Percentiles rank a stretch among this genome's conserved stretches.
Conservation (phyloP, 2,888 invertebrate genomes). For the Theodoxus fluviatilis region DNA sequence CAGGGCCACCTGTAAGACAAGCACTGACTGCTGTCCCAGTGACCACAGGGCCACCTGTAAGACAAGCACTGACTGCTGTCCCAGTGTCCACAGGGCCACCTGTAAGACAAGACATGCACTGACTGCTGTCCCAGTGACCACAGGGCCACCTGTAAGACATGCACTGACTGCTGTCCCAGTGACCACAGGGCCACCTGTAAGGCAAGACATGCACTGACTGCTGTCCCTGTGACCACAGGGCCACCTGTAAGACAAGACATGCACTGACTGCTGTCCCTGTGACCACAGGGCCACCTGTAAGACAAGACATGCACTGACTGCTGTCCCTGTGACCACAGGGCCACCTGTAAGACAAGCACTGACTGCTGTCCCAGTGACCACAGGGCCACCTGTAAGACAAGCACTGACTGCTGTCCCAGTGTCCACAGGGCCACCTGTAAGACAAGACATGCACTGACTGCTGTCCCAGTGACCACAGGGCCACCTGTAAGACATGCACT, state of each 20-base stretch:
- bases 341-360: conserved; percentile 72
- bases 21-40: conserved; percentile 90
- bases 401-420: conserved; percentile 90
- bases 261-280: conserved; percentile 90
- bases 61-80: too few relatives aligned
- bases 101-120: too few relatives aligned
- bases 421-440: conserved; percentile 84
- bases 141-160: conserved; percentile 76
- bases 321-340: conserved; percentile 94
- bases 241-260: conserved; percentile 72
- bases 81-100: conserved; percentile 91
- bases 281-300: conserved; percentile 84
- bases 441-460: too few relatives aligned
- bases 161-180: conserved; percentile 90
- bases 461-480: conserved; percentile 94
- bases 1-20: conserved; percentile 76
- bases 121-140: conserved; percentile 94
- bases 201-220: too few relatives aligned
- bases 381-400: conserved; percentile 76
- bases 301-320: too few relatives aligned
- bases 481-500: conserved; percentile 72
- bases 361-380: conserved; percentile 94
- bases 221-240: conserved; percentile 94
- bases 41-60: conserved; percentile 84
- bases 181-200: conserved; percentile 84